Evolutionary conservation across 1,140 invertebrate genomes (phyloP).

Genomic region (Drosophila insularis): DNA sequence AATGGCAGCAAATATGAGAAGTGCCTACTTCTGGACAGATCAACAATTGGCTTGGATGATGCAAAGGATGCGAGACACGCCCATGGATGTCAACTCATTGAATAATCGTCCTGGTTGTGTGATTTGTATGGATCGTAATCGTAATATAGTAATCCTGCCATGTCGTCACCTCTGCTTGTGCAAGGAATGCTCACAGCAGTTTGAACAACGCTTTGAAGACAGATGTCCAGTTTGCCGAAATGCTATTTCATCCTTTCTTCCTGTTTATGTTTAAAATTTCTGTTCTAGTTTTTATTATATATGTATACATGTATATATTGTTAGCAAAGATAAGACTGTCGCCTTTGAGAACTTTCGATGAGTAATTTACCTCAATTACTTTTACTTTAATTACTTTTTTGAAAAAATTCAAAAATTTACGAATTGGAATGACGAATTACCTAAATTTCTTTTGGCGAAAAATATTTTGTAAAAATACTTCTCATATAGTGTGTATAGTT

Average conservation of each 20-base stretch:
- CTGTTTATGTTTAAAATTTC: conserved; percentile 44
- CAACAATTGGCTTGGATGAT: conserved; percentile 26
- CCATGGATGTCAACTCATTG: neutral
- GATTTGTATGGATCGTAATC: conserved; percentile 49
- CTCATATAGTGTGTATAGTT: too few relatives aligned
- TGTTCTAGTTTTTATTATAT: conserved; percentile 7
- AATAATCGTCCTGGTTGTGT: conserved; percentile 35
- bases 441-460: too few relatives aligned
- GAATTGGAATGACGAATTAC: too few relatives aligned
- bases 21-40: conserved; percentile 28
- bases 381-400: too few relatives aligned
- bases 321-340: conserved; percentile 27
- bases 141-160: conserved; percentile 56
- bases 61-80: neutral
- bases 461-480: too few relatives aligned
- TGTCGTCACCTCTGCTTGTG: conserved; percentile 63
- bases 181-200: conserved; percentile 44
- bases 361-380: neutral
- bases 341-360: conserved; percentile 3
- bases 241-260: conserved; percentile 24
- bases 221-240: conserved; percentile 59
- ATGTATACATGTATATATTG: neutral
- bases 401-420: too few relatives aligned
- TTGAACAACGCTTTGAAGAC: conserved; percentile 6
- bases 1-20: conserved; percentile 24